Conservation (phyloP, 2,888 invertebrate genomes). For the Cecidostiba fungosa region DNA sequence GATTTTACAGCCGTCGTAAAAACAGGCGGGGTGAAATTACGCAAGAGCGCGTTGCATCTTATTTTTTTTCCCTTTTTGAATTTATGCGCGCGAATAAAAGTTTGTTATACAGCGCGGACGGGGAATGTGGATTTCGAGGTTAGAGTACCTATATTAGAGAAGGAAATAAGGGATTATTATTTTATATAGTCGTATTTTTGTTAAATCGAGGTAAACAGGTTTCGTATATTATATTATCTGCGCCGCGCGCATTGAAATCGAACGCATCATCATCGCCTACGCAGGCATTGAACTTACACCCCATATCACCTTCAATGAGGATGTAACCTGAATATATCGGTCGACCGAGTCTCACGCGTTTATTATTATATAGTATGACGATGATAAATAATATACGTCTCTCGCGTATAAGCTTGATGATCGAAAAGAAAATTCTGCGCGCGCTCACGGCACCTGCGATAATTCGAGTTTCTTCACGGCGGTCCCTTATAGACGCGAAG, state of each 20-base stretch:
- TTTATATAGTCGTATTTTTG: not conserved
- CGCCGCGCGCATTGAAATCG: not conserved
- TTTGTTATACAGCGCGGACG: not conserved
- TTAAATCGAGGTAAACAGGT: slow-evolving; percentile 9
- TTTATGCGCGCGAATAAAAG: slow-evolving; percentile 60
- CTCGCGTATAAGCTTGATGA: not conserved
- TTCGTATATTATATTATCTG: not conserved
- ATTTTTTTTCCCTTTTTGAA: not conserved
- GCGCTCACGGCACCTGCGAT: not conserved
- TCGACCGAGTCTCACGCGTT: slow-evolving; percentile 61
- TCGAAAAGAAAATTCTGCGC: not conserved
- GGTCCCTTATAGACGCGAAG: slow-evolving; percentile 63
- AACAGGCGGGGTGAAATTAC: slow-evolving; percentile 68
- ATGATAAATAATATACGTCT: slow-evolving; percentile 37
- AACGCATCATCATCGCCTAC: not conserved
- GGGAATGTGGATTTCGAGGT: slow-evolving; percentile 57
- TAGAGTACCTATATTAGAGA: no score
- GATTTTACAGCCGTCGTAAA: slow-evolving; percentile 73
- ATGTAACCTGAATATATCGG: slow-evolving; percentile 10
- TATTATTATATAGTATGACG: not conserved
- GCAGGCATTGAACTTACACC: slow-evolving; percentile 41
- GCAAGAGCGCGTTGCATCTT: slow-evolving; percentile 58
- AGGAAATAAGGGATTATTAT: slow-evolving; percentile 39
- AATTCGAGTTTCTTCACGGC: slow-evolving; percentile 34
- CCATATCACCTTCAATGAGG: slow-evolving; percentile 5